Base-by-base conservation (phyloP, 2,888 invertebrate species). In the Drosophila rubida region DNA sequence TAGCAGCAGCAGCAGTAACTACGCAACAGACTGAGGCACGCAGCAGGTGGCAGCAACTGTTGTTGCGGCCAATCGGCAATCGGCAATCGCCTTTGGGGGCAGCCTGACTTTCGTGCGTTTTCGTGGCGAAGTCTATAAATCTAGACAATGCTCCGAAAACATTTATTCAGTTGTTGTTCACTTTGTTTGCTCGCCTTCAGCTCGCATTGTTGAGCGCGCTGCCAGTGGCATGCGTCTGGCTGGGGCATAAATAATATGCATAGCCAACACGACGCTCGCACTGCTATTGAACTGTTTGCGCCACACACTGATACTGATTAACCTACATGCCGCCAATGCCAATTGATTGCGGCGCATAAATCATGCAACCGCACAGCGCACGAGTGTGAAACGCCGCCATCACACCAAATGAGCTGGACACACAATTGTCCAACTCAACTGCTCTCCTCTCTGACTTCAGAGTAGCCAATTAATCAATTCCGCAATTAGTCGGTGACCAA, bases 141-240 rank as follows among this genome's bases (percentile, higher is more conserved):
- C 41, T 64, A 35, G 30, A 25, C 35, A n/a, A 7, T 32, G 8
- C 13, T 30, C 14, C 32, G 8, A 11, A 59, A 49, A 49, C 49
- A 58, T 49, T 59, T 50, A 25, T 51, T 22, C 16, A 25, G 16
- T 51, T 35, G 37, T 37, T 50, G 32, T 50, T 50, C 50, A 41
- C 25, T n/a, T 59, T 14, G 42, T 25, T 53, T 32, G 4, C 11
- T 32, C 4, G 8, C 27, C 19, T 13, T 49, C 16, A 44, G 2
- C 4, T 13, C 13, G 5, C 2, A 41, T 35, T 27, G 14, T 8
- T 11, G 23, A 6, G 5, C 4, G 27, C 8, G 27, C 5, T 27
- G 27, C 19, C 19, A 19, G 1, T 19, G 19, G 19, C 19, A 19
- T 19, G 19, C 19, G 19, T 19, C 19, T 19, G 19, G 19, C 3